Evolutionary conservation across 2,113 vertebrate genomes (phyloP), one percentile per base, ranked within the genome.

Genomic region (Oenanthe melanoleuca): DNA sequence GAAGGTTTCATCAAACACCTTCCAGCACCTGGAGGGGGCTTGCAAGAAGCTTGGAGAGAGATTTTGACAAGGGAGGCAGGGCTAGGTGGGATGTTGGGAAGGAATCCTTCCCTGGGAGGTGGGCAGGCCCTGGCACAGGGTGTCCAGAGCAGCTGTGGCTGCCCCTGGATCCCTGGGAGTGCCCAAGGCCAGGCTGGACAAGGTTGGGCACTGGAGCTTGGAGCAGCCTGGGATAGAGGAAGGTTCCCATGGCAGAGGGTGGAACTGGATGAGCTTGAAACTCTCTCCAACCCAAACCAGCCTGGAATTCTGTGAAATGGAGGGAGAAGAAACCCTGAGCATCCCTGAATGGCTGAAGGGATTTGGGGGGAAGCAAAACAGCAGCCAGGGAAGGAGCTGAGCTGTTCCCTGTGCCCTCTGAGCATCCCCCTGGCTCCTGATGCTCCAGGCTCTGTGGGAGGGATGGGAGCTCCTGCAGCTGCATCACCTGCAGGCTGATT

Each of bases 141-240:
- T 40, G 3, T 9, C n/a, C 70, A 69, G 56, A 49, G 63, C 0
- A 69, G 56, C 40, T 56, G 71, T 61, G 70, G 31, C 40, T 82
- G 55, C 21, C 14, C 11, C 31, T 83, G 57, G 18, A 77, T 70
- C 34, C 17, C 40, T 69, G 78, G 40, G 0, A 61, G 12, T 49
- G 55, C 0, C 6, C 71, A 6, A 69, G 31, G 40, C 49, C 49
- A 55, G 63, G 5, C 0, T 56, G 40, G 45, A 59, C 71, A 49
- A 45, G 63, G 5, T 0, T 63, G 40, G 45, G 52, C 44, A 45
- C 21, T 0, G 0, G 3, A 15, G 10, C 37, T 59, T 33, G 44
- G n/a, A 55, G 5, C 63, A 23, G 0, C 29, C 18, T 34, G 63
- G 63, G 17, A 1, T 0, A 6, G 34, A 4, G 24, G 22, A 23